These are phyloP conservation scores for Aphidius colemani DNA, from an alignment of 2,888 invertebrate species.

Conservation along the genomic window DNA sequence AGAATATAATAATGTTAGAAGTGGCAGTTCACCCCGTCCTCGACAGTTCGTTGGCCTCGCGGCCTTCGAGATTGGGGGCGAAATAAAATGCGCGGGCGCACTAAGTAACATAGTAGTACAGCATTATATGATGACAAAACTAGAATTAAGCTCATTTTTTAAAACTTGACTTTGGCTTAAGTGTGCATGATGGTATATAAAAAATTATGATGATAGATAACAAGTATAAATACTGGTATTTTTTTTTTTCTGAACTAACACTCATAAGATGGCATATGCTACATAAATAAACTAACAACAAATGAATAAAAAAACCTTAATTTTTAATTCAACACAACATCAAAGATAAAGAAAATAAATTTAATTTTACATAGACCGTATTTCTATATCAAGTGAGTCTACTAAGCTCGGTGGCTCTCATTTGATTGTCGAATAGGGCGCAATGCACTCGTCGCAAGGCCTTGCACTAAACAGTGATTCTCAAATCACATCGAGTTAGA, in stretches of 20 bases:
- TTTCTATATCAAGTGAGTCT: background rate
- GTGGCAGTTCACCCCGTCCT: constrained; percentile 49
- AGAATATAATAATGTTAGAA: constrained; percentile 23
- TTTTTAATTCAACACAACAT: too few relatives aligned
- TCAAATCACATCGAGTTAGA: constrained; percentile 27
- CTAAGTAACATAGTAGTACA: background rate
- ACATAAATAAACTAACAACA: too few relatives aligned
- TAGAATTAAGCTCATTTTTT: too few relatives aligned
- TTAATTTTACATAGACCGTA: too few relatives aligned
- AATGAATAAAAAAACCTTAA: too few relatives aligned
- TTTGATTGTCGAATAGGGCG: constrained; percentile 37
- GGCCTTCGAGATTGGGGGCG: constrained; percentile 55
- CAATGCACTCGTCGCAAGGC: constrained; percentile 41
- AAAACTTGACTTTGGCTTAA: background rate
- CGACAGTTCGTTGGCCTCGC: constrained; percentile 52
- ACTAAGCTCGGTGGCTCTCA: constrained; percentile 28
- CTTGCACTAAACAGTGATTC: constrained; percentile 39
- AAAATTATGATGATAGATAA: too few relatives aligned
- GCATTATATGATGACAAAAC: background rate
- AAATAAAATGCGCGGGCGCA: constrained; percentile 28
- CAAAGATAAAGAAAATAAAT: too few relatives aligned
- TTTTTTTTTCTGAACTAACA: too few relatives aligned
- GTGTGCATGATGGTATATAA: background rate
- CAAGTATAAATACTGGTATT: too few relatives aligned
- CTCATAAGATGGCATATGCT: too few relatives aligned